Evolutionary conservation across 2,888 invertebrate species (phyloP).

Genomic region (Stomorhina lunata): DNA sequence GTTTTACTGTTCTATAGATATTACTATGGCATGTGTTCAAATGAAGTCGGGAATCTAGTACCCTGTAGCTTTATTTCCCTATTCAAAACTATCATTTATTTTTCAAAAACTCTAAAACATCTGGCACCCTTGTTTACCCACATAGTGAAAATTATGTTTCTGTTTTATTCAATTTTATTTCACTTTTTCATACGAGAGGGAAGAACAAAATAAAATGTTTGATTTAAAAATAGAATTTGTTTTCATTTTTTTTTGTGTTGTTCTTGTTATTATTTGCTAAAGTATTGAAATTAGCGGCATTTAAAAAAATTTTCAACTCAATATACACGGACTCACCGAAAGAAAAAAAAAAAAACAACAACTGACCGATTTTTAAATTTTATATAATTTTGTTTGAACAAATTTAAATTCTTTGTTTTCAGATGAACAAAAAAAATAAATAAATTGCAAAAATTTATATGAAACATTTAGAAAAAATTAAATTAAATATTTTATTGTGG

Average conservation of each 20-base stretch:
- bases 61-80: too few species aligned
- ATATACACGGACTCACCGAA: not conserved
- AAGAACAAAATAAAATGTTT: conserved; percentile 57
- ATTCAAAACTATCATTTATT: not conserved
- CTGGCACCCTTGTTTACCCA: not conserved
- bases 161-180: too few species aligned
- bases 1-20: too few species aligned
- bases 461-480: conserved; percentile 18
- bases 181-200: conserved; percentile 34
- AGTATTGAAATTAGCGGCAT: conserved; percentile 55
- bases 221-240: conserved; percentile 52
- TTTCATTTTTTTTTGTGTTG: not conserved
- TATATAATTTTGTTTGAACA: conserved; percentile 50
- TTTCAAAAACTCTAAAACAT: not conserved
- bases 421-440: too few species aligned
- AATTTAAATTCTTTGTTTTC: not conserved
- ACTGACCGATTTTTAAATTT: conserved; percentile 51
- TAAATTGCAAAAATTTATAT: not conserved
- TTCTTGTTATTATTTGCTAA: conserved; percentile 15
- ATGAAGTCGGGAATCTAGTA: too few species aligned
- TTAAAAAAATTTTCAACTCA: conserved; percentile 20
- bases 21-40: too few species aligned
- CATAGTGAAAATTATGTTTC: conserved; percentile 22
- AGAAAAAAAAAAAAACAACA: not conserved
- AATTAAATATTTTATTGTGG: not conserved